Base-by-base conservation (phyloP, 2,113 vertebrate genomes). In the Odocoileus hemionus region DNA sequence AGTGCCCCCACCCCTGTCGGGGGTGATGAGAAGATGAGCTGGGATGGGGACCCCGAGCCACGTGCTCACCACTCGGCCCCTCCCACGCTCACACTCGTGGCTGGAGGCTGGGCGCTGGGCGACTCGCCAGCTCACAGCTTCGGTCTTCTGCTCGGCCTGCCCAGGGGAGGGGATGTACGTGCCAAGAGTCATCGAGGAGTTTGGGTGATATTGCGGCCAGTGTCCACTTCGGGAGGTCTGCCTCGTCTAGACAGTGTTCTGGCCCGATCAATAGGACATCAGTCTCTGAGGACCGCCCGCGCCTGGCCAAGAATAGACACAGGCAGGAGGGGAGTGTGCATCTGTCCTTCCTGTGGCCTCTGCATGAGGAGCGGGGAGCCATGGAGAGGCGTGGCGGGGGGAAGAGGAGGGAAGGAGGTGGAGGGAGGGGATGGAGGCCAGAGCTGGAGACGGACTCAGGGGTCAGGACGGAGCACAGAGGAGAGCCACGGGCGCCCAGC, bases 41-140 rank as follows among this genome's bases (percentile, higher is more conserved):
- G 55, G 84, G 13, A 25, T 19, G 14, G 19, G 5, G 70, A 6
- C 33, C 82, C 60, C 2, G 10, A 83, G 26, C 52, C 57, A 4
- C 14, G 33, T 36, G 39, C 84, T 86, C 25, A 16, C 17, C 7
- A 43, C 43, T 15, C 5, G 6, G 58, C n/a, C 5, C 14, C 52
- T 5, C 25, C 79, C 61, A 6, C 28, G 2, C 28, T 50, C 47
- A 7, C 33, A 1, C 13, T 33, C 2, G 2, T 26, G 54, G 70
- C 61, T 25, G 36, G n/a, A 58, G 61, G n/a, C 70, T 12, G 17
- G 13, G 50, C 0, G 0, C 52, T 17, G 0, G 0, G 47, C 4
- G 2, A 21, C 64, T 79, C 28, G 36, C 50, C 45, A 36, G 86
- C 30, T 52, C 17, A 21, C 45, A 39, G 82, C 86, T n/a, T 55